Conservation (phyloP, 2,888 invertebrate genomes). For the Ophioninae sp. region DNA sequence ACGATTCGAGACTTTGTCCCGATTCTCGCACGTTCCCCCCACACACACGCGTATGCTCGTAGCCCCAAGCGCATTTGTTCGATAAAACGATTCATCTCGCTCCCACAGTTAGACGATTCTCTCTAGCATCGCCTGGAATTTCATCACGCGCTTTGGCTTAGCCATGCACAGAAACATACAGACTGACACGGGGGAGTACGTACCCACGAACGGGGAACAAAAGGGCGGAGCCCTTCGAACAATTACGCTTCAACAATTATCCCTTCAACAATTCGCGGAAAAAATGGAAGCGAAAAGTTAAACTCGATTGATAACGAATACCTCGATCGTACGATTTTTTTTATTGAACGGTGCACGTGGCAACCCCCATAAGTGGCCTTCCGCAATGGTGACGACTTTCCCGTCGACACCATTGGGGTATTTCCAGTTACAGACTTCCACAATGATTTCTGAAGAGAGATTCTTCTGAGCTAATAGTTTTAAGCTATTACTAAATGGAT, state of each 20-base stretch:
- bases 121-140: conserved; percentile 54
- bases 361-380: too few species aligned
- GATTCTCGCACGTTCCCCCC: conserved; percentile 22
- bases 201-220: neutral
- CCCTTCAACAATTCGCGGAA: neutral
- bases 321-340: too few species aligned
- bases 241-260: neutral
- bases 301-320: neutral
- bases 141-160: conserved; percentile 50
- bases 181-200: neutral
- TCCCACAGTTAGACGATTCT: conserved; percentile 37
- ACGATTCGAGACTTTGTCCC: conserved; percentile 41
- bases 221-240: conserved; percentile 2
- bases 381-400: too few species aligned
- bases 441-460: too few species aligned
- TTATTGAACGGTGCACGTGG: too few species aligned
- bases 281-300: neutral
- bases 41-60: conserved; percentile 34
- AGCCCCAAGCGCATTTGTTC: conserved; percentile 57
- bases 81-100: conserved; percentile 57
- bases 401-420: too few species aligned
- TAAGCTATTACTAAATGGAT: too few species aligned
- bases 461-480: too few species aligned
- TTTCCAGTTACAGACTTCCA: too few species aligned
- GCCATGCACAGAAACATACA: neutral